Evolutionary conservation across 1,140 invertebrate genomes (phyloP).

Genomic region (Philaenus spumarius): DNA sequence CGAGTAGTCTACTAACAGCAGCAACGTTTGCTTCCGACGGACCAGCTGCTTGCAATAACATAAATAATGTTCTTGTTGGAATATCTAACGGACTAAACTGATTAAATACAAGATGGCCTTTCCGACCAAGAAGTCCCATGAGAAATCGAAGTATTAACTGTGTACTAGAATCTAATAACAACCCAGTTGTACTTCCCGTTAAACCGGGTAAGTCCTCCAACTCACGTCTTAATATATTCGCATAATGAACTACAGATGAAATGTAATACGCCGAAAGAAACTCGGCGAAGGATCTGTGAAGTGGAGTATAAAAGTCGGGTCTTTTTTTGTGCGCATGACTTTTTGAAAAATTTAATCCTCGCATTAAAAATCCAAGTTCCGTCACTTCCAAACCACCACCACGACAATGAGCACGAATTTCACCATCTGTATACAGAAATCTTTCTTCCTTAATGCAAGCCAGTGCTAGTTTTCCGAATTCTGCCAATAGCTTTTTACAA

Average conservation of each 20-base stretch:
- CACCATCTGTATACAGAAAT: conserved; percentile 42
- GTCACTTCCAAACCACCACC: conserved; percentile 40
- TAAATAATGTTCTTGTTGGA: conserved; percentile 43
- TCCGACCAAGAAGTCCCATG: conserved; percentile 44
- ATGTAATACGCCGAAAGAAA: conserved; percentile 50
- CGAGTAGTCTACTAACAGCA: conserved; percentile 28
- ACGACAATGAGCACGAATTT: conserved; percentile 37
- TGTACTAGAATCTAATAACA: conserved; percentile 15
- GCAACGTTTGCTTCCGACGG: conserved; percentile 44
- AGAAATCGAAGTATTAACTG: conserved; percentile 41
- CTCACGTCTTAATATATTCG: conserved; percentile 45
- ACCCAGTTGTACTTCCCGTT: conserved; percentile 27
- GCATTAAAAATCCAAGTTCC: conserved; percentile 41
- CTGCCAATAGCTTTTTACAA: conserved; percentile 43
- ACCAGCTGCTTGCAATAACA: conserved; percentile 44
- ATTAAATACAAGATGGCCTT: conserved; percentile 41
- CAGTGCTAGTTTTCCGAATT: conserved; percentile 45
- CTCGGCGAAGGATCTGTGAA: conserved; percentile 45
- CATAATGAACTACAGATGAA: conserved; percentile 45
- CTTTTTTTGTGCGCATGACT: conserved; percentile 34
- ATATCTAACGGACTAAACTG: conserved; percentile 45
- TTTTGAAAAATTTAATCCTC: conserved; percentile 38
- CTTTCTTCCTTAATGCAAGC: conserved; percentile 42
- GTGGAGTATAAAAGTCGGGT: conserved; percentile 41
- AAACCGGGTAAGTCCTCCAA: conserved; percentile 43